Conservation (phyloP, 2,888 invertebrate species). For the Thymelicus lineola region DNA sequence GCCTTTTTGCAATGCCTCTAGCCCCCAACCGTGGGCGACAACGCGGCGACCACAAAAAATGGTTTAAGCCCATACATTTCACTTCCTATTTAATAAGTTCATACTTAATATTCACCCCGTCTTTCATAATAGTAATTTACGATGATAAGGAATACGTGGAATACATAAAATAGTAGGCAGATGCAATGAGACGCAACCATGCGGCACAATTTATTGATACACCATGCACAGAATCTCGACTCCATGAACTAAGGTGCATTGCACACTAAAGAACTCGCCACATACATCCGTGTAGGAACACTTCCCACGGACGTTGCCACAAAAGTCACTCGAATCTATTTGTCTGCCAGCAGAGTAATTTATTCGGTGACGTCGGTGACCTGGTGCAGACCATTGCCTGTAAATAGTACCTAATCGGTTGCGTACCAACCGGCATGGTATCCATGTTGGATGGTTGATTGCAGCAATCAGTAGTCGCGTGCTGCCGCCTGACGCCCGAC, state of each 20-base stretch:
- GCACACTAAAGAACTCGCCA: not conserved
- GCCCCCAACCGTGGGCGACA: no score
- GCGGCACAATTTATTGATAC: conserved; percentile 1
- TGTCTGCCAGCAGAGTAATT: no score
- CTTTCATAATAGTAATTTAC: not conserved
- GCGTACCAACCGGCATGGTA: no score
- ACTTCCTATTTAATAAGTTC: not conserved
- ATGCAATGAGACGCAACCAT: not conserved
- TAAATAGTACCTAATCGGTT: no score
- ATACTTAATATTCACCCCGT: not conserved
- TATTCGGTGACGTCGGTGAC: no score
- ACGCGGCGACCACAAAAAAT: no score
- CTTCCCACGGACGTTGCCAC: no score
- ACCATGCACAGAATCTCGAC: not conserved
- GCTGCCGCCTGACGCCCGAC: not conserved
- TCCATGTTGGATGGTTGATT: not conserved
- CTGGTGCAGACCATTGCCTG: no score
- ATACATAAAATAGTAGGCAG: not conserved
- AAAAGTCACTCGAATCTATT: no score
- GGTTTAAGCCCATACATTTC: no score
- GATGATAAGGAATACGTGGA: conserved; percentile 1
- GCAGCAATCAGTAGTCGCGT: not conserved
- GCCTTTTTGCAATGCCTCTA: no score
- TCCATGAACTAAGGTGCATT: not conserved
- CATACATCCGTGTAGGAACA: no score